Conservation (phyloP, 23 tunicate genomes). For the Phallusia fumigata region DNA sequence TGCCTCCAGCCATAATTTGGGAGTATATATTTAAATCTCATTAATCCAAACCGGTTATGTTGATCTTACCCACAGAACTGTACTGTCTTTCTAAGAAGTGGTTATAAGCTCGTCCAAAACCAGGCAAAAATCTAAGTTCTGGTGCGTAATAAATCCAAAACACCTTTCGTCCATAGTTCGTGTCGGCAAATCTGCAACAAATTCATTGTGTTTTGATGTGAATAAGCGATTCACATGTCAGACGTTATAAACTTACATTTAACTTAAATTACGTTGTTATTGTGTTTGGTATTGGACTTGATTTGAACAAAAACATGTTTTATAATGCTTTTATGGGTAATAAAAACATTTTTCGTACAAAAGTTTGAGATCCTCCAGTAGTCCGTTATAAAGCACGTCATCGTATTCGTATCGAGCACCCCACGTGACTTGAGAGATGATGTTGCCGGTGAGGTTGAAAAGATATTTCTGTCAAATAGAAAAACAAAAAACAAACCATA, state of each 20-base stretch:
- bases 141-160: conserved; percentile 1
- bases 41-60: too few relatives aligned
- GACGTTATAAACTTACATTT: too few relatives aligned
- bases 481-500: too few relatives aligned
- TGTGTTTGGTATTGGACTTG: too few relatives aligned
- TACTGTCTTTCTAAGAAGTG: neutral
- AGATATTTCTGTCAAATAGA: neutral
- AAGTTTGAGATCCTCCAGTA: neutral
- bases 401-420: neutral
- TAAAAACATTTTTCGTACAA: neutral
- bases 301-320: too few relatives aligned
- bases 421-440: neutral
- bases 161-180: neutral
- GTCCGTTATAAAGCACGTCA: neutral
- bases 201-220: too few relatives aligned
- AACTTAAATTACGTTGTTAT: too few relatives aligned
- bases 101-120: neutral
- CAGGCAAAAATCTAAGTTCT: neutral
- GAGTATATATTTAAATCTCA: too few relatives aligned
- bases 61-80: neutral
- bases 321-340: too few relatives aligned
- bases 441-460: neutral
- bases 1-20: too few relatives aligned
- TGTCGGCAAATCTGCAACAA: neutral
- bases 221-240: too few relatives aligned